A percentile compares a stretch with the other conserved stretches of the same genome.
These are phyloP conservation scores for Drosophila nebulosa DNA, from an alignment of 1,140 invertebrate genomes.

Conservation along the genomic window DNA sequence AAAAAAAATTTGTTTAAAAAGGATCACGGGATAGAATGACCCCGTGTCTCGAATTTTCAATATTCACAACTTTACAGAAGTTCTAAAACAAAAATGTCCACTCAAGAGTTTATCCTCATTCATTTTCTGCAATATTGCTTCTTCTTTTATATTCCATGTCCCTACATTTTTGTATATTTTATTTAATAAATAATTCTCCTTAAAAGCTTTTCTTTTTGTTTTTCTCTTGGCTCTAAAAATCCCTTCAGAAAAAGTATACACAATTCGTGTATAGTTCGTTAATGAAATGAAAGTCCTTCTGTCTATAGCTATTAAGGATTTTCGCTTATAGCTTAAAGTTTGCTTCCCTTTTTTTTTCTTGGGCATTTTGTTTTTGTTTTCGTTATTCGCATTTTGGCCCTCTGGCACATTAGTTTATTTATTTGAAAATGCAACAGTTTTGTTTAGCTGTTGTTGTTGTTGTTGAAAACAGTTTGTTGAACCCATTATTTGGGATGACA, in stretches of 20 bases:
- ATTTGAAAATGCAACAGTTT: conserved; percentile 66
- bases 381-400: conserved; percentile 18
- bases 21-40: no score
- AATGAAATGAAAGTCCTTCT: neutral
- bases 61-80: no score
- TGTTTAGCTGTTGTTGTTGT: conserved; percentile 17
- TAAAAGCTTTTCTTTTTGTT: neutral
- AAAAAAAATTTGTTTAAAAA: no score
- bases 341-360: conserved; percentile 3
- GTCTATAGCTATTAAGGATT: conserved; percentile 13
- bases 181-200: no score
- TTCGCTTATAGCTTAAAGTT: conserved; percentile 23
- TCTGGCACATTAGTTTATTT: conserved; percentile 66
- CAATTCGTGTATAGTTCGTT: neutral
- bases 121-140: no score
- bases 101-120: no score
- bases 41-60: no score
- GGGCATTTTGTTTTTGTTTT: neutral
- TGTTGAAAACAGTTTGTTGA: conserved; percentile 68
- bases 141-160: no score
- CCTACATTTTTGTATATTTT: no score
- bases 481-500: conserved; percentile 43
- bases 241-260: conserved; percentile 9
- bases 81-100: no score
- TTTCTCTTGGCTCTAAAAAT: neutral